These are phyloP conservation scores for Agrenia bidenticulata DNA, from an alignment of 2,888 invertebrate genomes.

Conservation along the genomic window DNA sequence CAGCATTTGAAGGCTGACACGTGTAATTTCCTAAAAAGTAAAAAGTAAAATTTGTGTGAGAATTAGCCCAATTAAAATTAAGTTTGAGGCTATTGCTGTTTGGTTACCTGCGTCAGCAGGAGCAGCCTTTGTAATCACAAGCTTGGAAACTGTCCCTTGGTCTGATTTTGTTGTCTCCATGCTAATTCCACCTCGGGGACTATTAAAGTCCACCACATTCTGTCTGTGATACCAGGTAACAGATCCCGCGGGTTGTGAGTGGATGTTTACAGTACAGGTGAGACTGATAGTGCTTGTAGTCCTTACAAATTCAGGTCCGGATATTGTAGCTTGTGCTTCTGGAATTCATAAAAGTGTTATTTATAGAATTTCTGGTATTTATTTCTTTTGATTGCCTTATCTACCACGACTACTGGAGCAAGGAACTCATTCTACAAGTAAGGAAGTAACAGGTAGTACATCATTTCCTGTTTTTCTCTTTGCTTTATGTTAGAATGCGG, in stretches of 20 bases:
- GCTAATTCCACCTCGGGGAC: constrained; percentile 74
- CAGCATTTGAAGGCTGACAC: constrained; percentile 80
- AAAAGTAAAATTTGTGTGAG: neutral
- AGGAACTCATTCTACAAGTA: no score
- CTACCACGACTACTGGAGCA: no score
- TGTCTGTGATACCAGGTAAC: constrained; percentile 84
- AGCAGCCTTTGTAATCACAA: constrained; percentile 80
- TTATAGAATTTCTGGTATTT: no score
- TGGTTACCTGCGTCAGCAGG: constrained; percentile 81
- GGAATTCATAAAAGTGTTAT: constrained; percentile 54
- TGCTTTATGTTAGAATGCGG: no score
- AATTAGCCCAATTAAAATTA: no score
- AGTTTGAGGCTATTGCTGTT: no score
- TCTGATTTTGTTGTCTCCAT: constrained; percentile 81
- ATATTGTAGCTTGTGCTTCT: constrained; percentile 84
- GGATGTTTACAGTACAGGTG: constrained; percentile 83
- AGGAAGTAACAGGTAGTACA: no score
- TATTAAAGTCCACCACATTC: constrained; percentile 78
- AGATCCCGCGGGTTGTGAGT: constrained; percentile 73
- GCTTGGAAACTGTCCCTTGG: constrained; percentile 76
- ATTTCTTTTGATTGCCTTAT: no score
- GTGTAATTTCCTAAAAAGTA: constrained; percentile 63
- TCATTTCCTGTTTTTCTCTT: no score
- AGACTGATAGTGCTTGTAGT: constrained; percentile 87
- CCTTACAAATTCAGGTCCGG: constrained; percentile 82